Evolutionary conservation across 2,888 invertebrate species (phyloP).

Genomic region (Drosophila atripex): DNA sequence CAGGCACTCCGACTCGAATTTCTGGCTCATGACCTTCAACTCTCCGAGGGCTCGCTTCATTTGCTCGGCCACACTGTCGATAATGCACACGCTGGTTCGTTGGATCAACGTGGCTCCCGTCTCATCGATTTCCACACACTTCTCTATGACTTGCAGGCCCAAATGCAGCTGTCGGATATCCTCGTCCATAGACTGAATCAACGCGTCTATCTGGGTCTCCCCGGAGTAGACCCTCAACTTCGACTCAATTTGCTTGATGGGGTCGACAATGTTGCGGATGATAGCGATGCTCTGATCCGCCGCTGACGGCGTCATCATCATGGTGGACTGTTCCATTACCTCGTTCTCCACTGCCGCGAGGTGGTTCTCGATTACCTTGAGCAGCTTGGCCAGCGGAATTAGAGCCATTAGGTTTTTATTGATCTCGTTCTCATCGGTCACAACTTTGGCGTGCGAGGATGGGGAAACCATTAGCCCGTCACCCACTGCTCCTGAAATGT

Average conservation of each 20-base stretch:
- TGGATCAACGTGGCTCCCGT: conserved; percentile 88
- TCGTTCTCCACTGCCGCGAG: conserved; percentile 87
- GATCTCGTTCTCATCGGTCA: conserved; percentile 85
- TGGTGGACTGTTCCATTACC: conserved; percentile 87
- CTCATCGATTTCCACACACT: conserved; percentile 88
- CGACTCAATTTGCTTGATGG: conserved; percentile 87
- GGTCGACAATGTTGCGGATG: conserved; percentile 86
- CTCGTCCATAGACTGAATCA: conserved; percentile 86
- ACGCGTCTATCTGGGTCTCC: conserved; percentile 82
- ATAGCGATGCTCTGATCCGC: conserved; percentile 88
- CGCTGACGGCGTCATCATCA: conserved; percentile 88
- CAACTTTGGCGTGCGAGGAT: conserved; percentile 69
- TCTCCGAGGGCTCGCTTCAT: conserved; percentile 85
- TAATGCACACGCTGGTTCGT: conserved; percentile 88
- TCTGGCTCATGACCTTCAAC: conserved; percentile 84
- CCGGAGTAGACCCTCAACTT: conserved; percentile 85
- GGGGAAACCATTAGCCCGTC: conserved; percentile 84
- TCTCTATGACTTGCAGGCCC: conserved; percentile 87
- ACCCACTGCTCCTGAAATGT: conserved; percentile 86
- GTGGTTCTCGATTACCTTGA: conserved; percentile 85
- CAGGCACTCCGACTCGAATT: conserved; percentile 84
- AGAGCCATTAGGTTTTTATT: conserved; percentile 84
- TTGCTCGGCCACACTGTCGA: conserved; percentile 86
- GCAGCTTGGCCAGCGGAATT: conserved; percentile 82
- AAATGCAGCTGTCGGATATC: conserved; percentile 88